Base-by-base conservation (phyloP, 2,797 vertebrate genomes). In the Limosa lapponica region DNA sequence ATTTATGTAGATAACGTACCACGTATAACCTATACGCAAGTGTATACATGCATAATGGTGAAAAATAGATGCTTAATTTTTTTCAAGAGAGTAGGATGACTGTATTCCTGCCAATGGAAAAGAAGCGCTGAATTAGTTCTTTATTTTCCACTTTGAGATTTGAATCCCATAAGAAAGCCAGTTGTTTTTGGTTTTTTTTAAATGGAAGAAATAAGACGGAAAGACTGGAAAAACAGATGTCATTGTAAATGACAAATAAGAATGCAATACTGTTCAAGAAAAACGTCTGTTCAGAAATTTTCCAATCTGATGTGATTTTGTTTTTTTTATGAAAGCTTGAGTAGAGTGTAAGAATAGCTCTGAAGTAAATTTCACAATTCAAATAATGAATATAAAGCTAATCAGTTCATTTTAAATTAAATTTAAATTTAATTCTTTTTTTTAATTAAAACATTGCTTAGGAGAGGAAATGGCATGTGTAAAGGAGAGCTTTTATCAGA, bases 161-260 rank as follows among this genome's bases (percentile, higher is more conserved):
- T 82, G 51, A 94, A 82, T 66, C 39, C 14, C 6, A 1, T 66
- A 88, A 89, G 64, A 77, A 93, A 88, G 52, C 14, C 54, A 81
- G 61, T 25, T 48, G 46, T 4, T 24, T 48, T 24, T 23, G 14
- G 43, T 28, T 84, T 90, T 77, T 34, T 0, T 12, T 54, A 64
- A 89, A 52, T 32, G 27, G 20, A 91, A 93, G 13, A 87, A 94
- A 89, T n/a, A 78, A 78, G 48, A 52, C 1, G 3, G 20, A 5
- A 81, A 95, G 55, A 57, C 64, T 84, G 70, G 44, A 89, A 91
- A 94, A 94, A 61, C 25, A 94, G 27, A 64, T 58, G 57, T 48
- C 41, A 86, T 82, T 69, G 59, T 80, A 84, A 88, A 75, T 73
- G 55, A 70, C 70, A 90, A 91, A 75, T 46, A 91, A 75, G 41